These are phyloP conservation scores for Phalacrocorax brasilianus DNA, from an alignment of 2,113 vertebrate species.

Conservation along the genomic window DNA sequence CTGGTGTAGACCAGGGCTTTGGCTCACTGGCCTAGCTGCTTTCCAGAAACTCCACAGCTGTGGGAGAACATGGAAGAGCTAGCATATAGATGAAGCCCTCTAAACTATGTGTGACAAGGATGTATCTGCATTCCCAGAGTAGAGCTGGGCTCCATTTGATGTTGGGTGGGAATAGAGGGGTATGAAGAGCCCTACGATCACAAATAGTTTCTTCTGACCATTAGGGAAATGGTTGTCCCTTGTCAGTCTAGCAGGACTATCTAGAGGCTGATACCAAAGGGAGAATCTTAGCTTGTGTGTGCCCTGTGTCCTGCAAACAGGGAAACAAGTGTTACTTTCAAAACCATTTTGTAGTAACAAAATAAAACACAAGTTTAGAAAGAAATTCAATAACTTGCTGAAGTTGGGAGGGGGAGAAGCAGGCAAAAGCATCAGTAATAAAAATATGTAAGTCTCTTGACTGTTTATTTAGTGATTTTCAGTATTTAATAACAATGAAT, in stretches of 20 bases:
- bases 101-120: not conserved
- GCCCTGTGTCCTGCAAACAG: not conserved
- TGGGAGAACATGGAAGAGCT: not conserved
- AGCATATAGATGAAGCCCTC: not conserved
- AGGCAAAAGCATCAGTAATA: not conserved
- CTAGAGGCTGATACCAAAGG: not conserved
- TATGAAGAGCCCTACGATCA: not conserved
- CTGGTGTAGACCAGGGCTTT: not conserved
- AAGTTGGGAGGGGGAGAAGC: not conserved
- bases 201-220: not conserved
- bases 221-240: not conserved
- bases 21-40: not conserved
- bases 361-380: not conserved
- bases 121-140: not conserved
- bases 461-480: slow-evolving; percentile 39
- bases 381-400: not conserved
- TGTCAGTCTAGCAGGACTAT: not conserved
- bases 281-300: not conserved
- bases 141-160: not conserved
- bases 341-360: not conserved
- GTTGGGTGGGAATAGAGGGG: not conserved
- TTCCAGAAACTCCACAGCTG: not conserved
- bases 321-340: not conserved
- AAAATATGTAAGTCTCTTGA: not conserved
- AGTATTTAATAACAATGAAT: not conserved